These are phyloP conservation scores for Bombyx mori DNA, from an alignment of 1,140 invertebrate genomes.

Conservation along the genomic window DNA sequence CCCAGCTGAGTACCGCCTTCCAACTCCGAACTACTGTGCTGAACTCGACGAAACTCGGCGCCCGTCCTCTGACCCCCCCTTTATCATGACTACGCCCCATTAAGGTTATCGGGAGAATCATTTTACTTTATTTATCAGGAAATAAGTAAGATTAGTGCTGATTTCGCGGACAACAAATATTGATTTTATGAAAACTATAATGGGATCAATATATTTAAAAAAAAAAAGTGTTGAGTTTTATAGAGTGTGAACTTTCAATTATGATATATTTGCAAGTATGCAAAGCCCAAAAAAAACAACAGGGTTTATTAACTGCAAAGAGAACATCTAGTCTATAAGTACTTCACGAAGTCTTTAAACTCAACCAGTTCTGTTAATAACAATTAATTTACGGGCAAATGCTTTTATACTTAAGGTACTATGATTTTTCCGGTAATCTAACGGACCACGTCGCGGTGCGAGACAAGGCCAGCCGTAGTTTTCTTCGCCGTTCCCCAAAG, in stretches of 20 bases:
- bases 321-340: too few species aligned
- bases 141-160: conserved; percentile 22
- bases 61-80: conserved; percentile 55
- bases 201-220: too few species aligned
- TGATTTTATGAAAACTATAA: too few species aligned
- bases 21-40: conserved; percentile 71
- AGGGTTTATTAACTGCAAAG: too few species aligned
- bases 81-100: conserved; percentile 36
- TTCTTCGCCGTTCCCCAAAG: conserved; percentile 61
- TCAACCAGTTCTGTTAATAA: not conserved
- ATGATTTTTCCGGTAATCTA: conserved; percentile 46
- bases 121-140: conserved; percentile 31
- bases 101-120: conserved; percentile 43
- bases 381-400: not conserved
- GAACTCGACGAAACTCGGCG: conserved; percentile 69
- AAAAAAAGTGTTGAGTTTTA: too few species aligned
- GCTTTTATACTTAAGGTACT: conserved; percentile 26
- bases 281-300: too few species aligned
- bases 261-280: too few species aligned
- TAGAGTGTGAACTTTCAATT: too few species aligned
- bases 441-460: conserved; percentile 45
- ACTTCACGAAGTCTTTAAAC: too few species aligned
- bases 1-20: conserved; percentile 71
- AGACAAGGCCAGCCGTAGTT: conserved; percentile 63
- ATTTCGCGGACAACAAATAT: conserved; percentile 35